phyloP scores from a whole-genome alignment of 2,113 vertebrate species.

The Pseudopodoces humilis region DNA sequence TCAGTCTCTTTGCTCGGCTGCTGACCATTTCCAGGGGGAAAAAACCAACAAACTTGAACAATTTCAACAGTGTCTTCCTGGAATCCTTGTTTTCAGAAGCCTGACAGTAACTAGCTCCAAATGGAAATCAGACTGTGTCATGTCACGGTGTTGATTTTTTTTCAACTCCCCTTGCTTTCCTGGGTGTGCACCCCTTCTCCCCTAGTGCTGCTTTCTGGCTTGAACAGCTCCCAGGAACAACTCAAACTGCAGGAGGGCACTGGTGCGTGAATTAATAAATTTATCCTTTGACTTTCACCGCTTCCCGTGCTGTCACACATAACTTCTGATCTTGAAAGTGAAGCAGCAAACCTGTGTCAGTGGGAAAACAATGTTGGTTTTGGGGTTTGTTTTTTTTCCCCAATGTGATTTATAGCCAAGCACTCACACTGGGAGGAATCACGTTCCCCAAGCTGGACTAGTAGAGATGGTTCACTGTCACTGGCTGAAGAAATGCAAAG shows the following conservation, averaged over 20 bases:
- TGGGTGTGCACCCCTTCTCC: background rate
- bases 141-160: background rate
- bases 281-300: background rate
- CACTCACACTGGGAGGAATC: background rate
- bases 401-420: background rate
- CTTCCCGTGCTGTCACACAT: conserved; percentile 1
- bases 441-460: fast-evolving
- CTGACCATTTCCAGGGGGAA: background rate
- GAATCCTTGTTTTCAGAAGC: background rate
- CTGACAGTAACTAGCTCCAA: background rate
- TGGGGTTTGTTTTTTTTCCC: background rate
- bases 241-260: background rate
- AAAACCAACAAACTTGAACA: background rate
- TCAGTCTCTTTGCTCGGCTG: background rate
- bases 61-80: background rate
- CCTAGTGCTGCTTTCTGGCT: background rate
- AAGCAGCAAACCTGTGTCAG: background rate
- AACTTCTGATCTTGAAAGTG: background rate
- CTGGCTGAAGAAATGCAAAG: background rate
- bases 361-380: background rate
- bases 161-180: background rate
- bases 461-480: background rate
- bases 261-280: background rate
- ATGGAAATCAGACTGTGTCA: background rate
- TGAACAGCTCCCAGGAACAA: background rate